Conservation (phyloP, 2,113 vertebrate genomes). For the Bettongia penicillata region DNA sequence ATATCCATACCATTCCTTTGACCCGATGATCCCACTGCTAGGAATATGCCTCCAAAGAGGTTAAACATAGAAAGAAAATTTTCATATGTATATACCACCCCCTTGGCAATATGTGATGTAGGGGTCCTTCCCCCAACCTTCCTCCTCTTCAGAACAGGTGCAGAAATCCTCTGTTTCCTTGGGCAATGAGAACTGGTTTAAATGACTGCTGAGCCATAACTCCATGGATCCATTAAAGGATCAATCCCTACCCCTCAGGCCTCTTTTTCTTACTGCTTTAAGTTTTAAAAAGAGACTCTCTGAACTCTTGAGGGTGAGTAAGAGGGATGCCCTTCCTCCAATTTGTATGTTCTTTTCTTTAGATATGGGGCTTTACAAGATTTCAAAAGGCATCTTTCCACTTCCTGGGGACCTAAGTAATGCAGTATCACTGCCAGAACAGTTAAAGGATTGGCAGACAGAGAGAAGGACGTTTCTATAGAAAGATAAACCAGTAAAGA, state of each 20-base stretch:
- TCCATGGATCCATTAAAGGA: not conserved
- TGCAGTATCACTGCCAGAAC: not conserved
- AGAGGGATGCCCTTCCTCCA: not conserved
- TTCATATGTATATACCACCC: not conserved
- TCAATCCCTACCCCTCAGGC: not conserved
- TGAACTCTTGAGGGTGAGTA: not conserved
- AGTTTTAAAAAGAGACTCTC: not conserved
- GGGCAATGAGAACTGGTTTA: not conserved
- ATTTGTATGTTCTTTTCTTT: not conserved
- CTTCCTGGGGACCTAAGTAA: not conserved
- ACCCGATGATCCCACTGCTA: not conserved
- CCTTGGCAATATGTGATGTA: not conserved
- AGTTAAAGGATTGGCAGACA: not conserved
- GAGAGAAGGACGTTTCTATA: not conserved
- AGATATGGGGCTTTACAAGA: not conserved
- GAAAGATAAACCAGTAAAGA: not conserved
- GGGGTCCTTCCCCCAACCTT: too few relatives aligned
- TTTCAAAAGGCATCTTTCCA: not conserved
- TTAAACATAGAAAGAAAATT: not conserved
- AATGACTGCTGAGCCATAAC: not conserved
- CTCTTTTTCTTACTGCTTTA: not conserved
- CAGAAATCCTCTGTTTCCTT: not conserved
- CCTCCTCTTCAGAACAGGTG: not conserved
- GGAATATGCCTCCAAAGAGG: not conserved
- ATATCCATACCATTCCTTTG: not conserved